These are phyloP conservation scores for Troilus luridus DNA, from an alignment of 2,888 invertebrate genomes.

Conservation along the genomic window DNA sequence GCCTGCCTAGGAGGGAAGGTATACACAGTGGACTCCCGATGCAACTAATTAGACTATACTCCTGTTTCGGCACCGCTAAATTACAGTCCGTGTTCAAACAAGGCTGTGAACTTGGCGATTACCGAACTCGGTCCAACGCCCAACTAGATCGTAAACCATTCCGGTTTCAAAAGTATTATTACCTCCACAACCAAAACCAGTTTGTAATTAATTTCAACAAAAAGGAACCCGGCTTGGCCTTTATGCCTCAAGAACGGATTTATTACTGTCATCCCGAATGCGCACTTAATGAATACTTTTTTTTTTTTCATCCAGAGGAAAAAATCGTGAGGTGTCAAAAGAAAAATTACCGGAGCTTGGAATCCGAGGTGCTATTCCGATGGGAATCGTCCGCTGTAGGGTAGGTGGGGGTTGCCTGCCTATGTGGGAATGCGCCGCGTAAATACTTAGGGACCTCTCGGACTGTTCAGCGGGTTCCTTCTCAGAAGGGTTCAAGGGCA, in stretches of 20 bases:
- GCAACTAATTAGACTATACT: not conserved
- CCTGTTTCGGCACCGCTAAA: not conserved
- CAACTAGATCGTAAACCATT: not conserved
- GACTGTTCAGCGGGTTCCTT: not conserved
- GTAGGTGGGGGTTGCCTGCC: not conserved
- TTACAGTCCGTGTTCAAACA: not conserved
- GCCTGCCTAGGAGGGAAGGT: not conserved
- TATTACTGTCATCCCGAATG: not conserved
- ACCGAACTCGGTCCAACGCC: not conserved
- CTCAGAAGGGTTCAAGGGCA: too few relatives aligned
- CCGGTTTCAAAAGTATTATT: not conserved
- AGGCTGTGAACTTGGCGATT: constrained; percentile 20
- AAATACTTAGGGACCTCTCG: not conserved
- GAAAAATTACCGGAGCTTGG: constrained; percentile 8
- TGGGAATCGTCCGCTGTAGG: not conserved
- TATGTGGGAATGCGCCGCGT: not conserved
- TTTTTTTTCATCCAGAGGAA: not conserved
- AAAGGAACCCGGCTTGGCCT: not conserved
- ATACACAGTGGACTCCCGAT: not conserved
- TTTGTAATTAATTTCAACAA: constrained; percentile 17
- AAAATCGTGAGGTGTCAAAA: constrained; percentile 25
- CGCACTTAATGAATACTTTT: constrained; percentile 2
- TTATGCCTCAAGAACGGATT: not conserved
- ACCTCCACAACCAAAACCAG: not conserved
- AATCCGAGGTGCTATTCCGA: not conserved